phyloP scores from a whole-genome alignment of 2,113 vertebrate species.

The Peucedramus taeniatus region DNA sequence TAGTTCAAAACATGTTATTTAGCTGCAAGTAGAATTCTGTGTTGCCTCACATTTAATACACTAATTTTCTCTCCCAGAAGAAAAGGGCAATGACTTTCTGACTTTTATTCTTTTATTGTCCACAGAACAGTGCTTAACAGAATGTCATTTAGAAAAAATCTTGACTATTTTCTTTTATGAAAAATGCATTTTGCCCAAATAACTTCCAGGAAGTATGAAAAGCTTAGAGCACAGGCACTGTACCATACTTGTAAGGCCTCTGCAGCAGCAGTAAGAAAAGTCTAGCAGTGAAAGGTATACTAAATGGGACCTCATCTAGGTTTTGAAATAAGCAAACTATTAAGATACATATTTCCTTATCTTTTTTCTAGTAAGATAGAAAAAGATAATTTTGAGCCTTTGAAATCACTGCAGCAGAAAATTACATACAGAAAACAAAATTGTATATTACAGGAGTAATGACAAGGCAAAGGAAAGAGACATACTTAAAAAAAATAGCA shows the following conservation, averaged over 20 bases:
- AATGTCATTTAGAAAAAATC: conserved; percentile 29
- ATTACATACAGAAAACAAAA: conserved; percentile 62
- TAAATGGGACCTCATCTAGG: not conserved
- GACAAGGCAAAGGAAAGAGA: conserved; percentile 53
- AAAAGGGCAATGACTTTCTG: conserved; percentile 19
- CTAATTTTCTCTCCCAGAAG: conserved; percentile 5
- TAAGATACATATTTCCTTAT: conserved; percentile 5
- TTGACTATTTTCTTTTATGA: not conserved
- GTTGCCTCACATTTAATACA: conserved; percentile 32
- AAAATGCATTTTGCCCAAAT: not conserved
- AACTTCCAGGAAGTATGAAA: not conserved
- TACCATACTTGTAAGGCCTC: not conserved
- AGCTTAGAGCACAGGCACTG: not conserved
- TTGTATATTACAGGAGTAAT: conserved; percentile 49
- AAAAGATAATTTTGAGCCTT: conserved; percentile 53
- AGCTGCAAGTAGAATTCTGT: conserved; percentile 8
- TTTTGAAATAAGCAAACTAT: conserved; percentile 49
- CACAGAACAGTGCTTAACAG: not conserved
- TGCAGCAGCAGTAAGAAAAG: not conserved
- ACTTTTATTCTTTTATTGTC: not conserved
- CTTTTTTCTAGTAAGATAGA: conserved; percentile 16
- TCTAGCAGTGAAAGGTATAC: not conserved
- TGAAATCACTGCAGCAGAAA: conserved; percentile 60
- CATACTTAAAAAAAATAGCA: not conserved
- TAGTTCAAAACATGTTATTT: conserved; percentile 28